Conservation (phyloP, 2,888 invertebrate species). For the Erebia palarica region DNA sequence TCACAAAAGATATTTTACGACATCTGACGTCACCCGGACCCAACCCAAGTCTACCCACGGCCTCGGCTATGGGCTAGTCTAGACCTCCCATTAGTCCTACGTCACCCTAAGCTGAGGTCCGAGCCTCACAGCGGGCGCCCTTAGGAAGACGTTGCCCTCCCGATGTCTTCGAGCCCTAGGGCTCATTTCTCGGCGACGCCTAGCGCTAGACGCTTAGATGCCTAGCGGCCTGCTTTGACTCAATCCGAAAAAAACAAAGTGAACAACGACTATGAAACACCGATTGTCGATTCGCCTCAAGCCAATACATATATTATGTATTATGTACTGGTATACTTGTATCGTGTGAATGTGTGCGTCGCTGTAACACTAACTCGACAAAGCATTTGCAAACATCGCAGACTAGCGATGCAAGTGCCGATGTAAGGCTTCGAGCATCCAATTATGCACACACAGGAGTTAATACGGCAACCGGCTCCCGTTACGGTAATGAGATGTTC, state of each 20-base stretch:
- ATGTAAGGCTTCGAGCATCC: slow-evolving; percentile 52
- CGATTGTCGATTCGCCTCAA: slow-evolving; percentile 8
- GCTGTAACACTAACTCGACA: slow-evolving; percentile 23
- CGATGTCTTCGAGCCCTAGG: too few species aligned
- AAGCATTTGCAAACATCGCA: slow-evolving; percentile 38
- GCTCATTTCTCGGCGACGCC: too few species aligned
- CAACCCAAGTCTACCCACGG: too few species aligned
- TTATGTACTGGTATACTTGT: not conserved
- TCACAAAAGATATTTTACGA: not conserved
- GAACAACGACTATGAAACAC: not conserved
- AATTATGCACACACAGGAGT: slow-evolving; percentile 51
- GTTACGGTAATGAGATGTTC: slow-evolving; percentile 44
- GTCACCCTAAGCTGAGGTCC: too few species aligned
- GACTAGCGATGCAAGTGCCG: slow-evolving; percentile 28
- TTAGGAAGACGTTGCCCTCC: too few species aligned
- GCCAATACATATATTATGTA: not conserved
- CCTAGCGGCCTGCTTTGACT: too few species aligned
- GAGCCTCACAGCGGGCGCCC: too few species aligned
- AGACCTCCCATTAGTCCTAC: too few species aligned
- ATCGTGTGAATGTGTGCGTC: slow-evolving; percentile 4
- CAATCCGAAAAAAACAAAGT: too few species aligned
- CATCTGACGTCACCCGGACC: too few species aligned
- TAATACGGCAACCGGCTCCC: slow-evolving; percentile 44
- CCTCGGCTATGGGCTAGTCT: too few species aligned
- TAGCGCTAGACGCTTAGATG: too few species aligned